Base-by-base conservation (phyloP, 1,140 invertebrate genomes). In the Ceratina calcarata region DNA sequence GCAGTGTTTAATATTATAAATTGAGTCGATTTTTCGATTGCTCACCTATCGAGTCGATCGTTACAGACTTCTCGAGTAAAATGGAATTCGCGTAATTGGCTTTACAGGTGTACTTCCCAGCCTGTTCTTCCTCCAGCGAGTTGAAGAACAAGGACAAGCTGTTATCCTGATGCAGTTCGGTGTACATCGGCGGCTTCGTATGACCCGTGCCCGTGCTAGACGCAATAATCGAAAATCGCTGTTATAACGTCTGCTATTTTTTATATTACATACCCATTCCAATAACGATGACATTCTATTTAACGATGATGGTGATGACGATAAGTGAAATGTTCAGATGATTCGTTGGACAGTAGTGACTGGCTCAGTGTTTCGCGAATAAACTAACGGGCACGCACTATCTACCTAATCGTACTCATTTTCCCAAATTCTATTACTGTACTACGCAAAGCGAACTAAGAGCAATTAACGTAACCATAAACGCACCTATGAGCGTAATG, bases 81-180 rank as follows among this genome's bases (percentile, higher is more conserved):
- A 96, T 93, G 61, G 95, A 95, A 84, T 93, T 95, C 20, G 96
- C 96, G 90, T 97, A 98, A 72, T 92, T 95, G 12, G 96, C 97
- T 37, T 94, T 94, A 91, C 98, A 99, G 60, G 95, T 97, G 92
- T 98, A 98, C 74, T 92, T 95, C 60, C 97, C 97, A 62, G 95
- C 95, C 92, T 98, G 95, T 55, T 95, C 94, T 74, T 96, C 95
- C 58, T 95, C 94, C 70, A 98, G 93, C 45, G 95, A 94, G 61
- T 95, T 94, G 88, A 98, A 97, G 89, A 97, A 95, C 37, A 98
- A 94, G 62, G 95, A 94, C 76, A 97, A 93, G 64, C 93, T 94
- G 82, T 90, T 95, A 92, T 90, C 94, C 91, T 81, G 94, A 91
- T 93, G 93, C 70, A 91, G 90, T 89, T 96, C 95, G 67, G 94